These are phyloP conservation scores for Scaptomyza reducta DNA, from an alignment of 2,888 invertebrate species.

Conservation along the genomic window DNA sequence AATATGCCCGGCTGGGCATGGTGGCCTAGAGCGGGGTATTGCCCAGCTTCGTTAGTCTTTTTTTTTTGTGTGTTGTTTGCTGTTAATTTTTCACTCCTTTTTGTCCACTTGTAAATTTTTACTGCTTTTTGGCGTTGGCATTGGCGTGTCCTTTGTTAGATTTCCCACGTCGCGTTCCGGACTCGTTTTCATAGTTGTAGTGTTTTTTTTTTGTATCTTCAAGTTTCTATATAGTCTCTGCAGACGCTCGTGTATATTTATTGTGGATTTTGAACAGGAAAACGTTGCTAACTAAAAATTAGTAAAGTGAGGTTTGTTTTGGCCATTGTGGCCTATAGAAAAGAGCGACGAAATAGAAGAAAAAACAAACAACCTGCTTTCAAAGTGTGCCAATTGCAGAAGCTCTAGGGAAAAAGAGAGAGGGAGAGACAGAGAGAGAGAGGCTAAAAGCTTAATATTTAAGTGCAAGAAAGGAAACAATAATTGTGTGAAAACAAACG, in stretches of 20 bases:
- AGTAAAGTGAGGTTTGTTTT: conserved; percentile 58
- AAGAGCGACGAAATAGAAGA: conserved; percentile 4
- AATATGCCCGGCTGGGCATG: conserved; percentile 58
- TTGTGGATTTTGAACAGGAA: conserved; percentile 66
- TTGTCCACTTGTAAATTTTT: conserved; percentile 1
- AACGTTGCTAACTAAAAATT: conserved; percentile 75
- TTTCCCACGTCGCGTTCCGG: conserved; percentile 65
- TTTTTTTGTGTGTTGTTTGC: conserved; percentile 66
- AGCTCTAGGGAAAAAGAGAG: conserved; percentile 25
- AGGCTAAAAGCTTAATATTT: conserved; percentile 13
- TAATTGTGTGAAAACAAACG: too few species aligned
- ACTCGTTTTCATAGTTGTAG: conserved; percentile 47
- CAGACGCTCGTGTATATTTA: conserved; percentile 67
- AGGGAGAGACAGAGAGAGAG: neutral
- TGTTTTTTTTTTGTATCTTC: conserved; percentile 19
- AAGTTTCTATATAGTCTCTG: conserved; percentile 49
- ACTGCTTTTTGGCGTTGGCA: conserved; percentile 38
- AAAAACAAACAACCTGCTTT: conserved; percentile 10
- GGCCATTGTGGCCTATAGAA: conserved; percentile 48
- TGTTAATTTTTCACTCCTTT: conserved; percentile 61
- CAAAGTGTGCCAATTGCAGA: conserved; percentile 68
- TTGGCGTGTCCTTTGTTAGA: conserved; percentile 66
- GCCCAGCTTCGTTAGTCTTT: conserved; percentile 49
- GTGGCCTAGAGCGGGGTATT: conserved; percentile 9
- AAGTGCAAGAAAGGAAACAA: neutral